A percentile compares a stretch with the other conserved stretches of the same genome.
phyloP scores from a whole-genome alignment of 2,797 vertebrate species.

The Spinus pinus region DNA sequence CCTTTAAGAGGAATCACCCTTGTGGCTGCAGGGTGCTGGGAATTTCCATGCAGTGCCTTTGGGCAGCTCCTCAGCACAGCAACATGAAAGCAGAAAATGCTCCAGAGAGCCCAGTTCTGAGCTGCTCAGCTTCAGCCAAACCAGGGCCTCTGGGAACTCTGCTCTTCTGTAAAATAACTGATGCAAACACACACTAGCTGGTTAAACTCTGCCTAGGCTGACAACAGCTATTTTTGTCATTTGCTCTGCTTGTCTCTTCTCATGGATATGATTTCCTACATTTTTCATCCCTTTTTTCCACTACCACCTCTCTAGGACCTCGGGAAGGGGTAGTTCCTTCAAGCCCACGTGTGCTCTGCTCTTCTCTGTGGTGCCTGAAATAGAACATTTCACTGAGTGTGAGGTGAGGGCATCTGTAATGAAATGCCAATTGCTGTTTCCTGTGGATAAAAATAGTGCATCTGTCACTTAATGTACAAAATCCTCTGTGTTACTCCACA shows the following conservation, averaged over 20 bases:
- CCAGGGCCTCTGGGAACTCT: background rate
- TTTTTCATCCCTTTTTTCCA: constrained; percentile 3
- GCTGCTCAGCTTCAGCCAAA: background rate
- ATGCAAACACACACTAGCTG: background rate
- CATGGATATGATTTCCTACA: background rate
- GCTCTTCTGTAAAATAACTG: background rate
- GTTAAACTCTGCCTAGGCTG: constrained; percentile 6
- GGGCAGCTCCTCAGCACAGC: background rate
- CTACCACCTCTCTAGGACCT: background rate
- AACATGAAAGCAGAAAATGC: background rate
- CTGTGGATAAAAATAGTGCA: background rate
- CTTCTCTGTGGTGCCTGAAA: constrained; percentile 10
- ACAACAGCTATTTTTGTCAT: constrained; percentile 26
- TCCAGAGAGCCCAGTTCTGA: background rate
- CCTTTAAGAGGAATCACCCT: background rate
- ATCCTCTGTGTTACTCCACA: background rate
- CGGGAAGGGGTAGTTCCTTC: background rate
- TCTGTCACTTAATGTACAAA: constrained; percentile 33
- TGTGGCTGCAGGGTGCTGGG: background rate
- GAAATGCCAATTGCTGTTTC: constrained; percentile 18
- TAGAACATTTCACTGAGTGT: constrained; percentile 4
- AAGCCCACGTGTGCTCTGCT: background rate
- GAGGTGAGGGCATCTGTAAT: background rate
- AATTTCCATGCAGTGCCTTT: background rate
- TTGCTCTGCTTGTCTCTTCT: constrained; percentile 24